phyloP scores from a whole-genome alignment of 35 echinoderm and acorn worm species.

The Lytechinus pictus region DNA sequence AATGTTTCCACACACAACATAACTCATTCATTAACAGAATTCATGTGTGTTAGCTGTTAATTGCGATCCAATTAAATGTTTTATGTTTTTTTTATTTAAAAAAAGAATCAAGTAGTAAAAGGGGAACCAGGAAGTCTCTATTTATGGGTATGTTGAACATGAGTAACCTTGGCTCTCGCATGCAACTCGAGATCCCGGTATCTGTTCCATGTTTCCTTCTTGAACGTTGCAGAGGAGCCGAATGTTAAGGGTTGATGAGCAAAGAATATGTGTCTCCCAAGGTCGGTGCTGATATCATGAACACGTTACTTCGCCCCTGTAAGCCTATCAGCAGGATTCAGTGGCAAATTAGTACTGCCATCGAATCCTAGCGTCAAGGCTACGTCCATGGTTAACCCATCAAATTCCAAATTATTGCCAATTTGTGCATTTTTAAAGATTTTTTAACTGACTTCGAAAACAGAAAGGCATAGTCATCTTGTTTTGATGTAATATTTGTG shows the following conservation, averaged over 20 bases:
- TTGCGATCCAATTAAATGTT: not conserved
- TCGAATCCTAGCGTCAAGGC: not conserved
- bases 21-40: not conserved
- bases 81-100: not conserved
- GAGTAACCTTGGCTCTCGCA: not conserved
- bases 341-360: not conserved
- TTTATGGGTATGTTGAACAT: not conserved
- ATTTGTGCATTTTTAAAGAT: not conserved
- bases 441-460: not conserved
- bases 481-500: not conserved
- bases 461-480: not conserved
- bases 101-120: not conserved
- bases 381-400: not conserved
- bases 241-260: constrained; percentile 24
- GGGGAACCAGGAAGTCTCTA: not conserved
- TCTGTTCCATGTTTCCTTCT: not conserved
- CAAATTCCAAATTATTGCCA: not conserved
- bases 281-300: not conserved
- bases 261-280: constrained; percentile 12
- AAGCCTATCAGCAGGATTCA: not conserved
- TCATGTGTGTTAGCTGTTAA: not conserved
- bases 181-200: not conserved
- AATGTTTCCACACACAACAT: not conserved
- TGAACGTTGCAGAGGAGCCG: not conserved
- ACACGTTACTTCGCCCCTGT: not conserved